These are phyloP conservation scores for Crotalus horridus DNA, from an alignment of 2,113 vertebrate species.

Conservation along the genomic window DNA sequence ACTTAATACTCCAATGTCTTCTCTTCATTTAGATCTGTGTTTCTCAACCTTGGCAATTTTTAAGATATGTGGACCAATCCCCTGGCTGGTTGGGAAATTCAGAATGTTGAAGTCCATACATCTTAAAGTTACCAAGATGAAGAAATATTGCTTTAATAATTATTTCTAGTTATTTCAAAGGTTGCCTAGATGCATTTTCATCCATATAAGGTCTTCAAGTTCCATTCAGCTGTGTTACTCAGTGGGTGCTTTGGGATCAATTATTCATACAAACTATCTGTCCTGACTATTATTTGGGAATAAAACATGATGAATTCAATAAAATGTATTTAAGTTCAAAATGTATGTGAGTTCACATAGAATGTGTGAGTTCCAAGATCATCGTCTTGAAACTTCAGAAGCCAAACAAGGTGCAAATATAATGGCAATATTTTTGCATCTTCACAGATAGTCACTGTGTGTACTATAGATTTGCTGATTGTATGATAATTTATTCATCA, in stretches of 20 bases:
- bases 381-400: background rate
- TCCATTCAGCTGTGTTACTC: background rate
- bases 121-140: background rate
- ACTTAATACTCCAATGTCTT: background rate
- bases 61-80: background rate
- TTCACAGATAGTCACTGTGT: background rate
- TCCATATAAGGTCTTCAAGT: background rate
- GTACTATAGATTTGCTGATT: background rate
- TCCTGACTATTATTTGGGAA: background rate
- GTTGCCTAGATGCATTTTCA: background rate
- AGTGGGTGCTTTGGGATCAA: background rate
- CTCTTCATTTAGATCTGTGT: background rate
- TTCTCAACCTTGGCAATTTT: background rate
- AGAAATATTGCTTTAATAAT: background rate
- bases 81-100: background rate
- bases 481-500: conserved; percentile 6
- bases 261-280: background rate
- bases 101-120: background rate
- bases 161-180: background rate
- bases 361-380: background rate
- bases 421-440: background rate
- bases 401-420: background rate
- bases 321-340: background rate
- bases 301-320: background rate
- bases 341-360: background rate